Conservation (phyloP, 2,113 vertebrate species). For the Centropristis striata region DNA sequence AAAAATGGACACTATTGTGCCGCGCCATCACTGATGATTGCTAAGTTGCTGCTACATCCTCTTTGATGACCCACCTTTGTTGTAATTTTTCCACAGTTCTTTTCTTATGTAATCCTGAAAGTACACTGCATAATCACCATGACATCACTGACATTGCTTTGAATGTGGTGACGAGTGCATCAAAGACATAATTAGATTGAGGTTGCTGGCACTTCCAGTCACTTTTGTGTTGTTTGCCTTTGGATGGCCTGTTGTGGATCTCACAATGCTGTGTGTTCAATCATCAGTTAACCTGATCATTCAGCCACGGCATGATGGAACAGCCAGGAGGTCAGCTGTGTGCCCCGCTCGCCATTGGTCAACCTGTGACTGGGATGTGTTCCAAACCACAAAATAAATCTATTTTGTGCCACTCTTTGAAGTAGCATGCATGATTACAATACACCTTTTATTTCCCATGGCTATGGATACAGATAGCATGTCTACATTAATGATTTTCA, state of each 20-base stretch:
- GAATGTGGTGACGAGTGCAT: constrained; percentile 39
- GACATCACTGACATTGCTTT: constrained; percentile 18
- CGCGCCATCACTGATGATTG: background rate
- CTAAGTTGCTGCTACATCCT: constrained; percentile 21
- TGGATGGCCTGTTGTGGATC: constrained; percentile 36
- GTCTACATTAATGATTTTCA: constrained; percentile 53
- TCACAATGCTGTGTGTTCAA: constrained; percentile 53
- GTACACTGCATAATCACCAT: constrained; percentile 10
- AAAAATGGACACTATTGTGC: constrained; percentile 18
- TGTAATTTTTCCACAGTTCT: constrained; percentile 29
- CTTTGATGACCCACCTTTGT: constrained; percentile 45
- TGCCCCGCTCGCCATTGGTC: background rate
- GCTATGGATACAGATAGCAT: constrained; percentile 30
- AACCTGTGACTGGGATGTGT: constrained; percentile 29
- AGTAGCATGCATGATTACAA: constrained; percentile 19
- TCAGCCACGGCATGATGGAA: constrained; percentile 48
- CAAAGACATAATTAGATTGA: constrained; percentile 34
- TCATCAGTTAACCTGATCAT: constrained; percentile 68
- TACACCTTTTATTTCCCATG: background rate
- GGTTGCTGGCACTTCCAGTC: constrained; percentile 15
- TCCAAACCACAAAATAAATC: constrained; percentile 52
- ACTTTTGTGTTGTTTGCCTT: constrained; percentile 44
- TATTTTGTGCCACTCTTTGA: constrained; percentile 15
- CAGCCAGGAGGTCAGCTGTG: constrained; percentile 25
- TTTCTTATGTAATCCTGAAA: background rate